Base-by-base conservation (phyloP, 2,888 invertebrate genomes). In the Eilema griseolum region DNA sequence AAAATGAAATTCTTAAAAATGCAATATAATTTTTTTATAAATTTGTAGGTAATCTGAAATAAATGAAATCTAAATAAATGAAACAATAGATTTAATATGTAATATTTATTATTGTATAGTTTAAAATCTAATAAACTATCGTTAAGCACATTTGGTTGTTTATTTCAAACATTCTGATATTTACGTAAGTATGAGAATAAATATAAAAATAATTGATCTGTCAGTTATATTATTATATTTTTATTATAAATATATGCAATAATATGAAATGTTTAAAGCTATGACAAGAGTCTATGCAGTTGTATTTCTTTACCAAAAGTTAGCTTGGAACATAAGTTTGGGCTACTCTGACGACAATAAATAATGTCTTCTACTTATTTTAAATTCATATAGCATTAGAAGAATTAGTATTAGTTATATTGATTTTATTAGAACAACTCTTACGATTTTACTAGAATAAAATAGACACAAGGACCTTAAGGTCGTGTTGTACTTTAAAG, bases 31-130 rank as follows among this genome's bases (percentile, higher is more conserved):
- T 8, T 33, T 33, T 4, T 33, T 1, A 33, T 33, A 33, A 8
- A 3, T 28, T 28, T 28, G 10, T 33, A 28, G 56, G 23, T 61
- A 46, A 65, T 59, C 64, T 69, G 62, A 73, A 80, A 37, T 37
- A 11, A 12, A 37, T 37, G 33, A 37, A 37, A 37, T 37, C 33
- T 11, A 12, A 37, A 73, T 71, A 60, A 66, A 75, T 81, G 56
- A 83, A 75, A 77, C 71, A 77, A 72, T 75, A 72, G 64, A 3
- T 73, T 24, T 78, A 75, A 81, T 78, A 76, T 70, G 66, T 81
- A 83, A 80, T 87, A 86, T 85, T 85, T 87, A 86, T 83, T 85
- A 73, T 76, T 83, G 81, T 83, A 78, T 78, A 81, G 80, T 76
- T 52, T 82, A 73, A 78, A 78, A 76, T 73, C 70, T 69, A 77